phyloP scores from a whole-genome alignment of 1,140 invertebrate genomes.

The Tetragnatha versicolor region DNA sequence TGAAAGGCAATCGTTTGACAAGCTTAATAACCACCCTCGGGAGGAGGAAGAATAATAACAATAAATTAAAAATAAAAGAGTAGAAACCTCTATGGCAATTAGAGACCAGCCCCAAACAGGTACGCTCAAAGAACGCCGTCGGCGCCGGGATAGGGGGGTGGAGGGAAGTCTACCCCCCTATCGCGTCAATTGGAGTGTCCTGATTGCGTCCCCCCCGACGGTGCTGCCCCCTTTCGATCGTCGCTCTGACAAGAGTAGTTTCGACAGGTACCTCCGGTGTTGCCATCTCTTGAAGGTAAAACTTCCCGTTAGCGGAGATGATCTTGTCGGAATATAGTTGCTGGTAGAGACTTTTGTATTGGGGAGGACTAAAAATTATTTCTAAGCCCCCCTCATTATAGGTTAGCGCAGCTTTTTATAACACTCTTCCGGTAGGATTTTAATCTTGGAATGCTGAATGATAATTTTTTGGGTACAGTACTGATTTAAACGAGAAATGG shows the following conservation, averaged over 20 bases:
- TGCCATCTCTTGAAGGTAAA: conserved; percentile 48
- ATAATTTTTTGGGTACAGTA: too few relatives aligned
- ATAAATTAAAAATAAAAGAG: conserved; percentile 37
- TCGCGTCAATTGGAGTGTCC: conserved; percentile 3
- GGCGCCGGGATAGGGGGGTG: conserved; percentile 20
- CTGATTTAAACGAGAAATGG: too few relatives aligned
- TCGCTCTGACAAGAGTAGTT: conserved; percentile 44
- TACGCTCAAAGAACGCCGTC: conserved; percentile 40
- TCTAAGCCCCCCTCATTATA: neutral
- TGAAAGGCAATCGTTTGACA: conserved; percentile 53
- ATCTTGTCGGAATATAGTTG: too few relatives aligned
- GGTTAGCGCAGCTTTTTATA: too few relatives aligned
- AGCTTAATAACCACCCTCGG: conserved; percentile 39
- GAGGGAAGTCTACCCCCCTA: neutral
- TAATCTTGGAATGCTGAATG: too few relatives aligned
- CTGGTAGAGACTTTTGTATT: too few relatives aligned
- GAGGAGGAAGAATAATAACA: conserved; percentile 28
- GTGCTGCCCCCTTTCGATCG: neutral
- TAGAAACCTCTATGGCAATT: conserved; percentile 41
- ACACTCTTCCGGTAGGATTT: too few relatives aligned
- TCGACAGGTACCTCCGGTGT: conserved; percentile 51
- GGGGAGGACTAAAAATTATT: too few relatives aligned
- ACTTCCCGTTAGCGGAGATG: conserved; percentile 28
- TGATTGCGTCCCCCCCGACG: conserved; percentile 6
- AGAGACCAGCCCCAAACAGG: conserved; percentile 39